Evolutionary conservation across 2,888 invertebrate species (phyloP), one percentile per base, ranked within the genome.

Genomic region (Hypsopygia costalis): DNA sequence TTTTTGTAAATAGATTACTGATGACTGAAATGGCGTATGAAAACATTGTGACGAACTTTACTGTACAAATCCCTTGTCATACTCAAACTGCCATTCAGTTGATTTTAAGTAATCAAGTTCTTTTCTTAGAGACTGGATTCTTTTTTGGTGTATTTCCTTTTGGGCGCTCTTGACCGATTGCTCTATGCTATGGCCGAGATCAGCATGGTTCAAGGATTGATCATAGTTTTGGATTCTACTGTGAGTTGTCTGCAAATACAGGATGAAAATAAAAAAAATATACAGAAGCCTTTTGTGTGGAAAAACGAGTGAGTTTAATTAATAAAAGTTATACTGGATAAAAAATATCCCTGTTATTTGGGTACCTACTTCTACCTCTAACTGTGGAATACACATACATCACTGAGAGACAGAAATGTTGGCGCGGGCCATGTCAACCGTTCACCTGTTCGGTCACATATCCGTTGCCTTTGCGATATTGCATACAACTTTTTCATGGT

Each of bases 41-140:
- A 42, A 89, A 51, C 91, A 91, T 91, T 48, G 49, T 78, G 31
- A 20, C 10, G 22, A 11, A 6, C 6, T 43, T 62, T 77, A 85
- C 62, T 92, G 92, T 11, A 91, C 90, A 68, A 92, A 90, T 43
- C 91, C 92, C 73, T 92, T 93, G 49, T 94, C 94, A 55, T 92
- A 90, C 29, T 94, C 92, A 81, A 93, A 95, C 75, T 93, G 93
- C 95, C 95, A 95, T 64, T 94, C 94, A 0, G 95, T 95, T 39
- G 92, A 91, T 67, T 93, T 94, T n/a, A 95, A 79, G 65, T 92
- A 93, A 52, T 94, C 94, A 41, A 95, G 77, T 76, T 95, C 94
- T 70, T 94, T 94, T 43, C 95, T 87, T 28, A 95, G 73, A 27
- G 89, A 81, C 70, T 93, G 93, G 41, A 95, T 89, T 48, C 95